A percentile compares a stretch with the other conserved stretches of the same genome.
Conservation (phyloP, 2,888 invertebrate species). For the Melanchra persicariae region DNA sequence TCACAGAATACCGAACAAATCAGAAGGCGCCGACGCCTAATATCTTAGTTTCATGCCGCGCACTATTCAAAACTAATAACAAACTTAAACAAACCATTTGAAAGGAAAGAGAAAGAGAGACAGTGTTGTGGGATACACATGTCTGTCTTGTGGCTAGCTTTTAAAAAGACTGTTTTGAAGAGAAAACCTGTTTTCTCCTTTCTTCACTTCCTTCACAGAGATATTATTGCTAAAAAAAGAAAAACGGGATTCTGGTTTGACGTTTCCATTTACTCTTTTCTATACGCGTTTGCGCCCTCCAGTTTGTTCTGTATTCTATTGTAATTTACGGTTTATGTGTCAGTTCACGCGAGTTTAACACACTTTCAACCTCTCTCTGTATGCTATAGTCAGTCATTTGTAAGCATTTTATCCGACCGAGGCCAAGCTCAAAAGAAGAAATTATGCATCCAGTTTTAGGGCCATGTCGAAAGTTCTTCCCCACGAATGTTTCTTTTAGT, state of each 20-base stretch:
- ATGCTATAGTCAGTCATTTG: neutral
- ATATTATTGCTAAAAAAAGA: neutral
- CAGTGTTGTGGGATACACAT: no score
- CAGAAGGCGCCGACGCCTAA: conserved; percentile 4
- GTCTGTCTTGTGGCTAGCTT: neutral
- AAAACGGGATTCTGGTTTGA: neutral
- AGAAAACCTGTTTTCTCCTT: neutral
- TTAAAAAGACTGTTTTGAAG: no score
- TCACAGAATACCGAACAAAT: conserved; percentile 1
- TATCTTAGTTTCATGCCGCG: neutral
- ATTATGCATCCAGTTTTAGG: neutral
- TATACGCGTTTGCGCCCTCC: conserved; percentile 8
- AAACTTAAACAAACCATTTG: neutral
- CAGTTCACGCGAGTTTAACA: conserved; percentile 35
- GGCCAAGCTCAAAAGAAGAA: neutral
- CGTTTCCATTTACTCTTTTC: neutral
- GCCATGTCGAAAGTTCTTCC: neutral
- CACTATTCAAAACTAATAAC: neutral
- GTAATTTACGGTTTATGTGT: conserved; percentile 24
- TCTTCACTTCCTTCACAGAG: neutral
- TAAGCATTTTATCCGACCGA: conserved; percentile 5
- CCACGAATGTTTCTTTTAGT: neutral
- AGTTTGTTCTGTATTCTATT: conserved; percentile 21
- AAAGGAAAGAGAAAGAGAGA: neutral
- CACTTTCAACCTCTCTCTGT: conserved; percentile 28